phyloP scores from a whole-genome alignment of 2,888 invertebrate species.

The Alviniconcha strummeri region DNA sequence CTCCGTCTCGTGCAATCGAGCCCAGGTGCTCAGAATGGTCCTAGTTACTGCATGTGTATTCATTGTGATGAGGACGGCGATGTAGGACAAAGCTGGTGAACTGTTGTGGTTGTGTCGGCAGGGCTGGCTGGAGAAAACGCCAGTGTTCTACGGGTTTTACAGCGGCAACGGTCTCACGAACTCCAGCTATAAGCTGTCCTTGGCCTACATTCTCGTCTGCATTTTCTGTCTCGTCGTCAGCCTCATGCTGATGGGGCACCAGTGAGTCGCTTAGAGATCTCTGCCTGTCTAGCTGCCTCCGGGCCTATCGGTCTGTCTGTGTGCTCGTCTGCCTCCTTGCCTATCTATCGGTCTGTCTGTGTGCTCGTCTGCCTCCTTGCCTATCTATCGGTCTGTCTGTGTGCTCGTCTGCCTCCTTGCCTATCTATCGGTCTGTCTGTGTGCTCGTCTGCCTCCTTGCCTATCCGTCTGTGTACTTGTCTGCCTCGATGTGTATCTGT shows the following conservation, averaged over 20 bases:
- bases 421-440: conserved; percentile 2
- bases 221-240: conserved; percentile 65
- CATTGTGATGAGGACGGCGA: not conserved
- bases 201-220: conserved; percentile 79
- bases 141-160: conserved; percentile 88
- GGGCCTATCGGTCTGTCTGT: not conserved
- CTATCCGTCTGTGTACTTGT: not conserved
- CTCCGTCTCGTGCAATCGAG: no score
- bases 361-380: not conserved
- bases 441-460: not conserved
- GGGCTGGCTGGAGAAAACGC: conserved; percentile 85
- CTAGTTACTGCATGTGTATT: not conserved
- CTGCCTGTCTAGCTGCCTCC: not conserved
- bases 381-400: not conserved
- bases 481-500: not conserved
- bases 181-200: conserved; percentile 82
- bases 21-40: no score
- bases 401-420: not conserved
- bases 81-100: no score
- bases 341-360: conserved; percentile 2
- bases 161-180: conserved; percentile 48
- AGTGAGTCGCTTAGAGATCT: not conserved
- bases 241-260: conserved; percentile 64
- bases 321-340: not conserved
- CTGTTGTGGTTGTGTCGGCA: conserved; percentile 34